Conservation (phyloP, 2,888 invertebrate genomes). For the Epsilonema sp. region DNA sequence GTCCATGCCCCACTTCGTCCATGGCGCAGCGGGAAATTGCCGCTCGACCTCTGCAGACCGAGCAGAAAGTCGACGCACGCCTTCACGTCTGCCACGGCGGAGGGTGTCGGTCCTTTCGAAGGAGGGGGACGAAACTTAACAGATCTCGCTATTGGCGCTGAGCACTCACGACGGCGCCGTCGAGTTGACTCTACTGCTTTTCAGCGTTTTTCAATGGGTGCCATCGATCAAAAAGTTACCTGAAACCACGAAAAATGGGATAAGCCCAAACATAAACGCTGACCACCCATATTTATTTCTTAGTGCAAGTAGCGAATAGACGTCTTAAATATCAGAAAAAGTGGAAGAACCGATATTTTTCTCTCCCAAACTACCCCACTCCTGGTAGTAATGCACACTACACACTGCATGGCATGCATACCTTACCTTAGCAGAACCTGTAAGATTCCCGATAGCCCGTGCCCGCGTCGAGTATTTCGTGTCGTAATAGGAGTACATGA, state of each 20-base stretch:
- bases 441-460: constrained; percentile 60
- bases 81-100: background rate
- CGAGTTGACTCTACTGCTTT: too few species aligned
- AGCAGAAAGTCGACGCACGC: constrained; percentile 7
- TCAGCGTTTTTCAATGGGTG: too few species aligned
- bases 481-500: constrained; percentile 69
- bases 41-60: constrained; percentile 11
- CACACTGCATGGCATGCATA: background rate
- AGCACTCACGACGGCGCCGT: too few species aligned
- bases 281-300: too few species aligned
- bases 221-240: too few species aligned
- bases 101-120: constrained; percentile 9
- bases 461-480: constrained; percentile 69
- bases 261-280: too few species aligned
- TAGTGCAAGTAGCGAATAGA: too few species aligned
- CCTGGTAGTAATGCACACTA: constrained; percentile 55
- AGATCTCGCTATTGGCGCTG: too few species aligned
- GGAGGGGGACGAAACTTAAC: constrained; percentile 10
- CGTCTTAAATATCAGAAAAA: too few species aligned
- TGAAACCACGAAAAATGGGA: too few species aligned
- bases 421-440: constrained; percentile 40
- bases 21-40: constrained; percentile 9
- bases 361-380: constrained; percentile 45
- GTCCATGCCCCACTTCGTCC: background rate
- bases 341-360: constrained; percentile 5